Base-by-base conservation (phyloP, 2,113 vertebrate species). In the Plectropomus leopardus region DNA sequence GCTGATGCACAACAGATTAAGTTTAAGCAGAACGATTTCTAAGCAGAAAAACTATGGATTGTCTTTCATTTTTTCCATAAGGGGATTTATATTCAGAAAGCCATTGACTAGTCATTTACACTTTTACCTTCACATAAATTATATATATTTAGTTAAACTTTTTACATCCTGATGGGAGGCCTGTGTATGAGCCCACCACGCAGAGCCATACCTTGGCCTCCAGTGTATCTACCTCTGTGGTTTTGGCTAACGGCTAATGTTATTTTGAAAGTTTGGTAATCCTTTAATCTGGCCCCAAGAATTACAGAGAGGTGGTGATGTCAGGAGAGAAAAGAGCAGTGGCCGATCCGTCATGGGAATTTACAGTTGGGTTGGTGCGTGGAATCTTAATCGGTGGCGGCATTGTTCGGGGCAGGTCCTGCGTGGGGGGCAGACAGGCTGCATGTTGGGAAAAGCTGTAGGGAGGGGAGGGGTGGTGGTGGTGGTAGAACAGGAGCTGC, bases 321-420 rank as follows among this genome's bases (percentile, higher is more conserved):
- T 93, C 92, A 93, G 90, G 90, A 91, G 83, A 92, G 93, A 92
- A 93, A 93, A 91, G 87, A 88, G 79, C 84, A 71, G 80, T 48
- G 84, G 86, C 78, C 83, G 70, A 88, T 84, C 90, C 81, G 78
- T 94, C 92, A 94, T 94, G 93, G 92, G 91, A 94, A 84, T 95
- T 95, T 94, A 94, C 93, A 95, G 94, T 93, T 85, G 92, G 88
- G 73, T 94, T 94, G 93, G 72, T 90, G 83, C 76, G 70, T 91
- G 94, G 95, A 95, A 95, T 95, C 93, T 93, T 93, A 94, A 93
- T 93, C 78, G 83, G 66, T 34, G 28, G 77, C 26, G 48, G 78
- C 85, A 90, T 94, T 94, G 93, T 95, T 91, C 72, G 19, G 76
- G 71, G 67, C 71, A 78, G 82, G 87, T 90, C 85, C 87, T 84